These are phyloP conservation scores for Amphiprion percula DNA, from an alignment of 2,113 vertebrate genomes.

Conservation along the genomic window DNA sequence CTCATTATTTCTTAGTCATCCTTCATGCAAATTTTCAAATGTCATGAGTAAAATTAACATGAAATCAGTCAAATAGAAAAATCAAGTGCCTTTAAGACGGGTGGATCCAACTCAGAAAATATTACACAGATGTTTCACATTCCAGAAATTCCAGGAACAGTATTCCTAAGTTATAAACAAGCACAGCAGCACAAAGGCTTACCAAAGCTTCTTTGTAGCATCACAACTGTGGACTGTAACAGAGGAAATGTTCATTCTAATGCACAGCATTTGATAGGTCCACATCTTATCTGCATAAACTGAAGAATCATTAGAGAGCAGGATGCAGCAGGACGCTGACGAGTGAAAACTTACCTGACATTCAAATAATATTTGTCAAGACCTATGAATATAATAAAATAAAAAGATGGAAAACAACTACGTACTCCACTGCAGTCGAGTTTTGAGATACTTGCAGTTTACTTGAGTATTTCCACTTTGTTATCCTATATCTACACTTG, in stretches of 20 bases:
- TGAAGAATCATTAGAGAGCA: too few species aligned
- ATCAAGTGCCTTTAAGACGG: neutral
- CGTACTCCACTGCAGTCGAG: too few species aligned
- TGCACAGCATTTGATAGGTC: neutral
- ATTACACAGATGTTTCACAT: neutral
- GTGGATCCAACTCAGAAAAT: neutral
- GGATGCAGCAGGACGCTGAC: neutral
- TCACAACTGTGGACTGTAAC: conserved; percentile 35
- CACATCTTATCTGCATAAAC: neutral
- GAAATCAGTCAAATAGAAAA: neutral
- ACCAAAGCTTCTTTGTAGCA: conserved; percentile 17
- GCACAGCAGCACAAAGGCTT: neutral
- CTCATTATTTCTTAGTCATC: neutral
- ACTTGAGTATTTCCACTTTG: too few species aligned
- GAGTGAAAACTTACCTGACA: neutral
- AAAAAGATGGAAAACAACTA: too few species aligned
- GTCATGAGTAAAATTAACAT: neutral
- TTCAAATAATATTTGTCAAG: neutral
- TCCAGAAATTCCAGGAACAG: neutral
- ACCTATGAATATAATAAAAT: neutral
- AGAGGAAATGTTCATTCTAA: conserved; percentile 19
- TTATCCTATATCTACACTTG: too few species aligned
- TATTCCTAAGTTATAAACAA: neutral
- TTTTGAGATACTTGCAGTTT: too few species aligned
- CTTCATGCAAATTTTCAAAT: conserved; percentile 21